Percentiles rank a stretch among this genome's conserved stretches.
These are phyloP conservation scores for Callosobruchus maculatus DNA, from an alignment of 2,888 invertebrate species.

Conservation along the genomic window DNA sequence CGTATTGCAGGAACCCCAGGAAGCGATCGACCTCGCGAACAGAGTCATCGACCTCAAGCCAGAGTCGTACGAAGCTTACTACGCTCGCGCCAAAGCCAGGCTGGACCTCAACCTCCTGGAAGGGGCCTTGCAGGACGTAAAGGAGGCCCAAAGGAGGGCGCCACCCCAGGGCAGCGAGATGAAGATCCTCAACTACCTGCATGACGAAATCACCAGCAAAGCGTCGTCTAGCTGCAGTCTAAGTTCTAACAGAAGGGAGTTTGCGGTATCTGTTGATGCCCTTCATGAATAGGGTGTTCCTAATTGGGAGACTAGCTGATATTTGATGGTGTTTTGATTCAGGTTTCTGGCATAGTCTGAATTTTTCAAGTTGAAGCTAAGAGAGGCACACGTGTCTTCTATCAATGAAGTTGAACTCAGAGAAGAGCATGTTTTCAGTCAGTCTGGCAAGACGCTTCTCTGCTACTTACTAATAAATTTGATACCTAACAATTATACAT, in stretches of 20 bases:
- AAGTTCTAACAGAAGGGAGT: constrained; percentile 35
- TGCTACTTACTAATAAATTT: no score
- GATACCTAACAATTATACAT: no score
- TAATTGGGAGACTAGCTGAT: neutral
- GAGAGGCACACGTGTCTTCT: no score
- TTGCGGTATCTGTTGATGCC: constrained; percentile 46
- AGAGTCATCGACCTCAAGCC: constrained; percentile 81
- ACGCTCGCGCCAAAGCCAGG: constrained; percentile 84
- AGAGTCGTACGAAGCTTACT: constrained; percentile 88
- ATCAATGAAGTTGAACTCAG: no score
- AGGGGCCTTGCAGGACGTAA: constrained; percentile 74
- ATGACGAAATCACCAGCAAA: constrained; percentile 67
- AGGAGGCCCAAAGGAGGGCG: constrained; percentile 72
- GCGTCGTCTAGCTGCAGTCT: constrained; percentile 41
- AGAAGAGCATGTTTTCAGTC: no score
- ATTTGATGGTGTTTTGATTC: no score
- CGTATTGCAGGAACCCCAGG: constrained; percentile 68
- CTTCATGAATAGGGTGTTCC: constrained; percentile 38
- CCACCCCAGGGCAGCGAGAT: constrained; percentile 66
- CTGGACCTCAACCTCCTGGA: constrained; percentile 72
- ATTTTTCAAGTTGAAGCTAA: no score
- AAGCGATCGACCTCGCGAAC: constrained; percentile 84
- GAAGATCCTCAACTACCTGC: constrained; percentile 66
- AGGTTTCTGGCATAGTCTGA: no score
- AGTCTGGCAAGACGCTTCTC: no score